phyloP scores from a whole-genome alignment of 2,888 invertebrate genomes.

The Amorpha juglandis region DNA sequence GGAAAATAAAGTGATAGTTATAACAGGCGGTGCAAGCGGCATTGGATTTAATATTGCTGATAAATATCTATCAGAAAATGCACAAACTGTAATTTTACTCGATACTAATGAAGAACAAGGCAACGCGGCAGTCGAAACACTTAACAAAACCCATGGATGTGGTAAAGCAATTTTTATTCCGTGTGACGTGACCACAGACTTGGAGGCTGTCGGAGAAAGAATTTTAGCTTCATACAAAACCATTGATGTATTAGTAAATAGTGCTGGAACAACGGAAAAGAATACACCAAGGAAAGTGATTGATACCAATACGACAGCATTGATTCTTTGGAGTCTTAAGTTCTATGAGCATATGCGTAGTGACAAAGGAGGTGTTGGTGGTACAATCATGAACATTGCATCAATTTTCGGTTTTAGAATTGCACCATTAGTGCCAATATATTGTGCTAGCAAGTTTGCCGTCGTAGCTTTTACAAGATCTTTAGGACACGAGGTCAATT shows the following conservation, averaged over 20 bases:
- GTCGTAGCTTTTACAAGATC: slow-evolving; percentile 81
- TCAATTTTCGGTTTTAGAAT: slow-evolving; percentile 82
- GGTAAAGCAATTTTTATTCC: slow-evolving; percentile 68
- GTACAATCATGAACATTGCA: slow-evolving; percentile 84
- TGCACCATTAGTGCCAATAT: slow-evolving; percentile 80
- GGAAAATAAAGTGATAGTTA: slow-evolving; percentile 47
- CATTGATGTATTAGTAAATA: slow-evolving; percentile 65
- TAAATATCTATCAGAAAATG: slow-evolving; percentile 68
- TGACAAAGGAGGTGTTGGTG: slow-evolving; percentile 79
- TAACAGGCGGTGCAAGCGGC: slow-evolving; percentile 82
- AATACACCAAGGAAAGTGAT: slow-evolving; percentile 33
- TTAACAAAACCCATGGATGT: slow-evolving; percentile 69
- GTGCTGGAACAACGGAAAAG: slow-evolving; percentile 56
- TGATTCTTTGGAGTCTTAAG: slow-evolving; percentile 60
- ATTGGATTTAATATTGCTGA: slow-evolving; percentile 75
- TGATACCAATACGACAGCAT: slow-evolving; percentile 50
- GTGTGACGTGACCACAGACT: slow-evolving; percentile 73
- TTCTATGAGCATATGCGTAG: slow-evolving; percentile 80
- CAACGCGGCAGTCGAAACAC: slow-evolving; percentile 52
- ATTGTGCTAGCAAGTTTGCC: slow-evolving; percentile 84
- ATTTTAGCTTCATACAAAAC: slow-evolving; percentile 45
- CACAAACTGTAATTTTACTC: slow-evolving; percentile 43
- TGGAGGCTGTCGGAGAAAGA: slow-evolving; percentile 59
- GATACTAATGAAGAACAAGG: slow-evolving; percentile 50
- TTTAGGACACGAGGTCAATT: slow-evolving; percentile 67